Percentiles rank a stretch among this genome's conserved stretches.
These are phyloP conservation scores for Catamblyrhynchus diadema DNA, from an alignment of 2,797 vertebrate genomes.

Conservation along the genomic window DNA sequence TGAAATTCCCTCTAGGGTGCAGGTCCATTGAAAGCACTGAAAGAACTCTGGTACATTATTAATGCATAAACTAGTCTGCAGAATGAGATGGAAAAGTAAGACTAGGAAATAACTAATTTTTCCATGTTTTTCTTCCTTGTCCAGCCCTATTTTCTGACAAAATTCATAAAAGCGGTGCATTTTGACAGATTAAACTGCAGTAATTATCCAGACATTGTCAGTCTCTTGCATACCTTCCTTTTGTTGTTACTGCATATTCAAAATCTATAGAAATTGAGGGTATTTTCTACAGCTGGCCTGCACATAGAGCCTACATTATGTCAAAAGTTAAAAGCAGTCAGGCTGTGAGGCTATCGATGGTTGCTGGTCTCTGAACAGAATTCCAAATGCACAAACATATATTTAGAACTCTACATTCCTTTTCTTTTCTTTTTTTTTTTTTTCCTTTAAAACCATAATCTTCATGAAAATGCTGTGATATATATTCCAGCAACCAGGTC, in stretches of 20 bases:
- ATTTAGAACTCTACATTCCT: conserved; percentile 26
- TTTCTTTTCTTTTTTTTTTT: neutral
- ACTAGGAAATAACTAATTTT: neutral
- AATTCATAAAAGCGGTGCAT: neutral
- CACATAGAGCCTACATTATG: neutral
- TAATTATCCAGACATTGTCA: neutral
- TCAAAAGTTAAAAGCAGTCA: neutral
- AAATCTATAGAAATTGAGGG: neutral
- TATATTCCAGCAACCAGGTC: conserved; percentile 33
- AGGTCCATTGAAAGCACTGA: neutral
- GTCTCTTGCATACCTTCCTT: neutral
- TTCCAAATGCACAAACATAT: neutral
- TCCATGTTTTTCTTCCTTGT: neutral
- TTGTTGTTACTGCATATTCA: neutral
- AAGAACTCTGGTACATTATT: neutral
- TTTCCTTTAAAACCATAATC: neutral
- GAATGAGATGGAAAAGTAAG: neutral
- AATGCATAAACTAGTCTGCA: neutral
- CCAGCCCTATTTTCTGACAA: neutral
- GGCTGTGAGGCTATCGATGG: neutral
- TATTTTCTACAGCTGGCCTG: neutral
- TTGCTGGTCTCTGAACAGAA: neutral
- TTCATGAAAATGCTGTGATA: conserved; percentile 39
- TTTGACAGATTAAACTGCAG: neutral
- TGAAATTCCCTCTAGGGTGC: neutral